Conservation (phyloP, 2,113 vertebrate species). For the Sebastes schlegelii region DNA sequence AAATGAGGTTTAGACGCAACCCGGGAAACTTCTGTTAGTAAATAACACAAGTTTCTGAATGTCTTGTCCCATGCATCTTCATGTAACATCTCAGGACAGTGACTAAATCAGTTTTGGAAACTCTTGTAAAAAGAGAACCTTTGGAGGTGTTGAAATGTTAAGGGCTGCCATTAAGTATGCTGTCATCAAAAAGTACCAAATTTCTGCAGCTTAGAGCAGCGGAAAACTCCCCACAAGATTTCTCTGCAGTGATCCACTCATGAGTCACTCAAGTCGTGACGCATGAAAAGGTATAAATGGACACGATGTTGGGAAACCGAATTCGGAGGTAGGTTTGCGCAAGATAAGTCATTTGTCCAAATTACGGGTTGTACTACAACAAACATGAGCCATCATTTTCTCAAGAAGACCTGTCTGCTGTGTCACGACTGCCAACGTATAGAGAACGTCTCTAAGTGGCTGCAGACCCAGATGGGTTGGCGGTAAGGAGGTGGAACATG, state of each 20-base stretch:
- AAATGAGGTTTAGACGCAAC: slow-evolving; percentile 26
- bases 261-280: slow-evolving; percentile 71
- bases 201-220: slow-evolving; percentile 42
- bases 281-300: slow-evolving; percentile 51
- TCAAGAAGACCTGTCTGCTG: slow-evolving; percentile 45
- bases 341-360: slow-evolving; percentile 32
- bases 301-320: slow-evolving; percentile 53
- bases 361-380: slow-evolving; percentile 1
- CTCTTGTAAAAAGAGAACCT: not conserved
- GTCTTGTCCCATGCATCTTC: not conserved
- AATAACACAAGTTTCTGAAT: slow-evolving; percentile 21
- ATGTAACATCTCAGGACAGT: not conserved
- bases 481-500: slow-evolving; percentile 65
- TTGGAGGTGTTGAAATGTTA: slow-evolving; percentile 38
- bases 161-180: not conserved
- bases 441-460: slow-evolving; percentile 57
- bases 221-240: slow-evolving; percentile 58
- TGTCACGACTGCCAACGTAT: slow-evolving; percentile 51
- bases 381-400: slow-evolving; percentile 31
- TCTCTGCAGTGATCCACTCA: slow-evolving; percentile 47
- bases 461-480: slow-evolving; percentile 59
- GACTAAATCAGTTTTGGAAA: not conserved
- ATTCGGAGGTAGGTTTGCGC: slow-evolving; percentile 24
- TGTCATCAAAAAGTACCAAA: slow-evolving; percentile 66
- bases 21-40: slow-evolving; percentile 19